Base-by-base conservation (phyloP, 2,797 vertebrate genomes). In the Esox masquinongy region DNA sequence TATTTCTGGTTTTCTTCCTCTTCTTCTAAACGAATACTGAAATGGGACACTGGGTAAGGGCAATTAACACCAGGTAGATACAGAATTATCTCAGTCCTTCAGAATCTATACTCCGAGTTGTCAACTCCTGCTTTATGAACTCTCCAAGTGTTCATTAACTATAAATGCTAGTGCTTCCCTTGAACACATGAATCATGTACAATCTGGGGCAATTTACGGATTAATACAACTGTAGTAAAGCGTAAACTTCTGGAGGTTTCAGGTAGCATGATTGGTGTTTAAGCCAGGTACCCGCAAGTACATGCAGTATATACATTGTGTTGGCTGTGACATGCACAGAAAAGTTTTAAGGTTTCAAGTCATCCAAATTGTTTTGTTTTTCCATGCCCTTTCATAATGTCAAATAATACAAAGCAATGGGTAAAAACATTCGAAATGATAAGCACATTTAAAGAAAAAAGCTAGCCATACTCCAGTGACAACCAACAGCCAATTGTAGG, bases 361-460 rank as follows among this genome's bases (percentile, higher is more conserved):
- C 6, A 39, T 39, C 36, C 36, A 39, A 39, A 39, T 39, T 39
- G 36, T 39, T 39, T 39, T 8, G 36, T 39, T 39, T 5, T 39
- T 39, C 7, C 36, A 53, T 6, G 49, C 15, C 14, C 50, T 56
- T 56, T 56, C 53, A 9, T n/a, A 47, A 73, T 49, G 68, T 47
- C 43, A 63, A 34, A 74, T 53, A 15, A 68, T 14, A 64, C 2
- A 0, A 64, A 64, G 22, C 12, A 64, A 64, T 29, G 61, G 15
- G 26, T 15, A 15, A 64, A 15, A 64, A 26, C 24, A 29, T 26
- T 31, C 5, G 14, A 51, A 64, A 51, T 79, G 61, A 63, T 50
- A 70, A 39, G 51, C 78, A 77, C 19, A 84, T 81, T 75, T 73
- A 49, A 43, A 59, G 43, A 66, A 31, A 75, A 75, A 63, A 26